These are phyloP conservation scores for Lingula anatina DNA, from an alignment of 2,888 invertebrate species.

Conservation along the genomic window DNA sequence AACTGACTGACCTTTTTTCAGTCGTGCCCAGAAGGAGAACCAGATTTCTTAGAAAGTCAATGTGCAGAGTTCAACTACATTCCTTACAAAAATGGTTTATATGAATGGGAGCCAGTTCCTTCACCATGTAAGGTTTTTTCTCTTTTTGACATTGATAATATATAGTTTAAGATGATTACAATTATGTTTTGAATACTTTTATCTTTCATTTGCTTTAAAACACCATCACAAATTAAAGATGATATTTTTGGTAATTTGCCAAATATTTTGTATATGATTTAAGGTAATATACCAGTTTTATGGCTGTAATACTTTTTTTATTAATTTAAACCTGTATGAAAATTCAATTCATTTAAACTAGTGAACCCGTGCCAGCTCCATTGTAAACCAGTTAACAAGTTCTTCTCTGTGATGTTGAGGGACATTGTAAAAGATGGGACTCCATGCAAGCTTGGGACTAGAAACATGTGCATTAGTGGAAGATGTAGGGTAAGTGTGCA, in stretches of 20 bases:
- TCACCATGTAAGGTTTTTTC: conserved; percentile 45
- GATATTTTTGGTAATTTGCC: no score
- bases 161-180: no score
- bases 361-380: conserved; percentile 69
- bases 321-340: no score
- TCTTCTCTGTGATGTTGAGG: conserved; percentile 69
- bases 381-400: conserved; percentile 72
- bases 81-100: conserved; percentile 56
- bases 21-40: conserved; percentile 65
- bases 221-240: no score
- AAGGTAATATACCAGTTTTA: no score
- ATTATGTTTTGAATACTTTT: no score
- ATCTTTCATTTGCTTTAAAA: no score
- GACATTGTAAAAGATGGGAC: conserved; percentile 79
- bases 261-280: no score
- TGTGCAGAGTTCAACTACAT: conserved; percentile 69
- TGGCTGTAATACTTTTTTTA: no score
- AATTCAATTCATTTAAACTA: no score
- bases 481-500: conserved; percentile 64
- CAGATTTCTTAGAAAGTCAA: conserved; percentile 71
- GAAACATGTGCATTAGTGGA: conserved; percentile 79
- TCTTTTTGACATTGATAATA: not conserved
- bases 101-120: conserved; percentile 56
- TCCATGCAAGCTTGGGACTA: conserved; percentile 73
- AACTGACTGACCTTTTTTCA: no score